phyloP scores from a whole-genome alignment of 2,797 vertebrate species.

The Chromobotia macracanthus region DNA sequence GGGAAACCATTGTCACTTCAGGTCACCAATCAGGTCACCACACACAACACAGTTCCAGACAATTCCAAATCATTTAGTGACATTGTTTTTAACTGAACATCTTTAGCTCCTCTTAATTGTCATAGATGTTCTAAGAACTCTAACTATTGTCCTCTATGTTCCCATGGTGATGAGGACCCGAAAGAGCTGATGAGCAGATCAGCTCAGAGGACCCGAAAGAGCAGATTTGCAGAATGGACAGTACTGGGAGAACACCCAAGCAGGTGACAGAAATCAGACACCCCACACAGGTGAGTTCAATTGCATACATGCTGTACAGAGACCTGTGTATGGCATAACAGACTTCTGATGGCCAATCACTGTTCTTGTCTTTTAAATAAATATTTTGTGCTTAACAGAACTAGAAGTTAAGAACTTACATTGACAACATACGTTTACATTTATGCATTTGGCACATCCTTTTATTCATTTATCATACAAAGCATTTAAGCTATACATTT shows the following conservation, averaged over 20 bases:
- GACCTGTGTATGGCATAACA: not conserved
- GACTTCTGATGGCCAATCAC: not conserved
- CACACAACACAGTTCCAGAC: constrained; percentile 5
- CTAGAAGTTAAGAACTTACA: not conserved
- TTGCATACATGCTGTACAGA: not conserved
- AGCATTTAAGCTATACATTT: too few species aligned
- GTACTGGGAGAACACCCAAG: not conserved
- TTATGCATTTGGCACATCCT: too few species aligned
- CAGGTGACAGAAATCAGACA: constrained; percentile 8
- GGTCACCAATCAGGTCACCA: not conserved
- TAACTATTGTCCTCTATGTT: constrained; percentile 12
- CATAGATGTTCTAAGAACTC: not conserved
- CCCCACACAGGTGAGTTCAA: constrained; percentile 4
- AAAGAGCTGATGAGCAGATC: constrained; percentile 38
- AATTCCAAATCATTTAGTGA: not conserved
- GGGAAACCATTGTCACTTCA: not conserved
- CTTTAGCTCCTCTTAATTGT: constrained; percentile 3
- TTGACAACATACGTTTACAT: not conserved
- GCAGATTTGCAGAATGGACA: constrained; percentile 16
- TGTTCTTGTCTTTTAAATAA: not conserved
- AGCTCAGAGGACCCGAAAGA: constrained; percentile 15
- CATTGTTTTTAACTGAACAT: not conserved
- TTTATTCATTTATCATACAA: too few species aligned
- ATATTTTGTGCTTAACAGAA: not conserved
- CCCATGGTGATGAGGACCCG: constrained; percentile 35